phyloP scores from a whole-genome alignment of 2,113 vertebrate genomes.

The Cathartes aura region DNA sequence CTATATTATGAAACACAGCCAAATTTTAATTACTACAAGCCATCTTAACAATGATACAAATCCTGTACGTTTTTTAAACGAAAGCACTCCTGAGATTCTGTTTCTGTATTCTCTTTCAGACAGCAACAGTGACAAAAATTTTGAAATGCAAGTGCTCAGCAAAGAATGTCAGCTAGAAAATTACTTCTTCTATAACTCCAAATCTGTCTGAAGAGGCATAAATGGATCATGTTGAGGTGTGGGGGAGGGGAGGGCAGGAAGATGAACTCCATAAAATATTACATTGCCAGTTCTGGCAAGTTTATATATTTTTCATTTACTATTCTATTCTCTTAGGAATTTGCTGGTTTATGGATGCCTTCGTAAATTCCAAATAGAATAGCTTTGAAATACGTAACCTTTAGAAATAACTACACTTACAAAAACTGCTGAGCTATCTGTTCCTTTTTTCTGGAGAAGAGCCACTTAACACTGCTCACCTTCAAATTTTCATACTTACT shows the following conservation, averaged over 20 bases:
- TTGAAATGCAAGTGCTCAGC: not conserved
- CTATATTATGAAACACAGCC: not conserved
- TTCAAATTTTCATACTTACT: not conserved
- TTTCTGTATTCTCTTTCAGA: not conserved
- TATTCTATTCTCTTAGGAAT: not conserved
- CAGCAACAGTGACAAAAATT: not conserved
- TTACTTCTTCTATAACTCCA: not conserved
- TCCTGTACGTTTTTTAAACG: not conserved
- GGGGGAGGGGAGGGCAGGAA: not conserved
- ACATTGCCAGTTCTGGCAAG: not conserved
- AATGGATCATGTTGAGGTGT: not conserved
- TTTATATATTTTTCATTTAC: not conserved
- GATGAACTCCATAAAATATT: not conserved
- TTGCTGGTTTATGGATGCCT: not conserved
- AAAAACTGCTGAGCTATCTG: not conserved
- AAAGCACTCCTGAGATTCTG: not conserved
- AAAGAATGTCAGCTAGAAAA: not conserved
- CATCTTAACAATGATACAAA: not conserved
- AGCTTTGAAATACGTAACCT: not conserved
- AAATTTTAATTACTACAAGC: not conserved
- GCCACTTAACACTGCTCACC: not conserved
- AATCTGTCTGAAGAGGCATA: not conserved
- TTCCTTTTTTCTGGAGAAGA: not conserved
- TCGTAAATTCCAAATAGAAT: not conserved
- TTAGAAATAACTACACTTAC: not conserved